A percentile compares a stretch with the other conserved stretches of the same genome.
Conservation (phyloP, 92 coral and sea anemone species). For the Bergia puertoricense region DNA sequence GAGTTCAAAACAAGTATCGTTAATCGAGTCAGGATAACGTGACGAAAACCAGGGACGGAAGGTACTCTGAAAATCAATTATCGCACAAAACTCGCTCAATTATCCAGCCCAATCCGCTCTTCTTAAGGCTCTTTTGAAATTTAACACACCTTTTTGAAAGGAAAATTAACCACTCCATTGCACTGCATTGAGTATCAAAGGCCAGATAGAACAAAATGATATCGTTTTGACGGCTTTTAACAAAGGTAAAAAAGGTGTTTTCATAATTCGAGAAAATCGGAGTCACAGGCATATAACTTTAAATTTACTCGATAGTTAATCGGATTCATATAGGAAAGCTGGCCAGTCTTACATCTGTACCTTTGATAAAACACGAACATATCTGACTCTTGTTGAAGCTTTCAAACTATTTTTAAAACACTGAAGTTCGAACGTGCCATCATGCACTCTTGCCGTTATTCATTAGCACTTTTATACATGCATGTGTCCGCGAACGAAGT, state of each 20-base stretch:
- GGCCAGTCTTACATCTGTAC: too few relatives aligned
- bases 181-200: not conserved
- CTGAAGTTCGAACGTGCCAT: conserved; percentile 30
- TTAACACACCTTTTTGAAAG: conserved; percentile 6
- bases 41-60: not conserved
- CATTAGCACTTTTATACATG: not conserved
- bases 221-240: conserved; percentile 12
- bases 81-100: not conserved
- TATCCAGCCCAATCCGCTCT: not conserved
- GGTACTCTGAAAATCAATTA: too few relatives aligned
- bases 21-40: not conserved
- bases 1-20: not conserved
- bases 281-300: not conserved
- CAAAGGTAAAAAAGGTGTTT: conserved; percentile 1
- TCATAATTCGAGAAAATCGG: not conserved
- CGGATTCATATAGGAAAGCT: not conserved
- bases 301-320: not conserved
- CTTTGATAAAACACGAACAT: not conserved
- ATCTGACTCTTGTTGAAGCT: not conserved
- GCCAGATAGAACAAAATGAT: not conserved
- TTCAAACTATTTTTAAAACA: not conserved
- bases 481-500: not conserved
- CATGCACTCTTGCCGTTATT: not conserved
- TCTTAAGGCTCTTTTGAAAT: conserved; percentile 9
- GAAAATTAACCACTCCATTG: not conserved